Base-by-base conservation (phyloP, 2,888 invertebrate genomes). In the Girardia tigrina region DNA sequence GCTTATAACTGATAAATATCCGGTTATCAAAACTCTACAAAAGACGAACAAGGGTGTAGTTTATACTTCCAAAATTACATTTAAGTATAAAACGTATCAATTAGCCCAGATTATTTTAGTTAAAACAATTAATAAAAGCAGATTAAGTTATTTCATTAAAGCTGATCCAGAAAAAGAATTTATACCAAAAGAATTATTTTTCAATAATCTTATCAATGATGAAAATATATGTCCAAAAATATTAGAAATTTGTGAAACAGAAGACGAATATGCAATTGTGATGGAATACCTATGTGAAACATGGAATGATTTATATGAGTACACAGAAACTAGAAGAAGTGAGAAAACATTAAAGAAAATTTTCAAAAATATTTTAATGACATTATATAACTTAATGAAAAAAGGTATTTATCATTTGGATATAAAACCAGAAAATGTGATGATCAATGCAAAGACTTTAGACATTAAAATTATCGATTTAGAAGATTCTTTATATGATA, bases 381-480 rank as follows among this genome's bases (percentile, higher is more conserved):
- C 56, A 8, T 4, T 56, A 2, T 16, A 12, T 4, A 56, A 20
- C n/a, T n/a, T 56, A 12, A 20, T 23, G n/a, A 56, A 56, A 20
- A 4, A 12, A 12, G 56, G 56, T n/a, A 56, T 56, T 16, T 56
- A 8, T 56, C 56, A 56, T n/a, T 12, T 56, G 56, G 56, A 56
- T n/a, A 56, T 56, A n/a, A 56, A 56, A 56, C 56, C 56, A 56
- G 56, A 56, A 56, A 56, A 56, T 56, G 23, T 56, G 6, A 56
- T 56, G 56, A n/a, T 56, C 4, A n/a, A 56, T n/a, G 23, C 20
- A 56, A 56, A 56, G 6, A 12, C 56, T 20, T 56, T 56, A 2
- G 23, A 56, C n/a, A 56, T 56, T n/a, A 56, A 16, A 16, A 56
- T 56, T 4, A 56, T 56, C 23, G 56, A 56, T 56, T 56, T 56